Percentiles rank a stretch among this genome's conserved stretches.
phyloP scores from a whole-genome alignment of 2,797 vertebrate genomes.

The Lithobates sylvaticus region DNA sequence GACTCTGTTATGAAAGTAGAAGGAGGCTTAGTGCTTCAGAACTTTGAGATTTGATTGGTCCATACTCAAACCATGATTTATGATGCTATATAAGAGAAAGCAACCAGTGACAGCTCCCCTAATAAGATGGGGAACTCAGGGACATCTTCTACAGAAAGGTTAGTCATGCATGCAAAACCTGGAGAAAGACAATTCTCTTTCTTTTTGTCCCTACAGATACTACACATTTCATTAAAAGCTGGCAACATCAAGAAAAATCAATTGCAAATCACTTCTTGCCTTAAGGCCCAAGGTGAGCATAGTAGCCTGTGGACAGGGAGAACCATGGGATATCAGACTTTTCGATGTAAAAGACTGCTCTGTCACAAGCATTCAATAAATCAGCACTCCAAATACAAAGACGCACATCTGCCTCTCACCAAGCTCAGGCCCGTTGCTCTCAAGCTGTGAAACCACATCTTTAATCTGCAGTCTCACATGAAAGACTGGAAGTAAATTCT shows the following conservation, averaged over 20 bases:
- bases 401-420: constrained; percentile 12
- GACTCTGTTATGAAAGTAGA: neutral
- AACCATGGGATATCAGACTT: constrained; percentile 47
- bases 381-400: constrained; percentile 37
- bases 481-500: constrained; percentile 36
- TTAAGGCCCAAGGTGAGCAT: constrained; percentile 33
- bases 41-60: constrained; percentile 14
- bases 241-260: constrained; percentile 57
- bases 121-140: constrained; percentile 43
- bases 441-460: constrained; percentile 30
- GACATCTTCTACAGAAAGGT: constrained; percentile 45
- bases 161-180: constrained; percentile 56
- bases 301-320: constrained; percentile 33
- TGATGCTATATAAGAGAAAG: constrained; percentile 43
- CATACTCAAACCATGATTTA: constrained; percentile 52
- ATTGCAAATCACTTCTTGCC: constrained; percentile 49
- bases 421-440: constrained; percentile 24
- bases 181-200: constrained; percentile 39
- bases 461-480: constrained; percentile 39
- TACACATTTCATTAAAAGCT: constrained; percentile 54
- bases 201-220: constrained; percentile 54
- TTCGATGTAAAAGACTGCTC: constrained; percentile 45
- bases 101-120: constrained; percentile 50
- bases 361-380: constrained; percentile 43
- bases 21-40: neutral